phyloP scores from a whole-genome alignment of 2,888 invertebrate genomes.

The Sympetrum striolatum region DNA sequence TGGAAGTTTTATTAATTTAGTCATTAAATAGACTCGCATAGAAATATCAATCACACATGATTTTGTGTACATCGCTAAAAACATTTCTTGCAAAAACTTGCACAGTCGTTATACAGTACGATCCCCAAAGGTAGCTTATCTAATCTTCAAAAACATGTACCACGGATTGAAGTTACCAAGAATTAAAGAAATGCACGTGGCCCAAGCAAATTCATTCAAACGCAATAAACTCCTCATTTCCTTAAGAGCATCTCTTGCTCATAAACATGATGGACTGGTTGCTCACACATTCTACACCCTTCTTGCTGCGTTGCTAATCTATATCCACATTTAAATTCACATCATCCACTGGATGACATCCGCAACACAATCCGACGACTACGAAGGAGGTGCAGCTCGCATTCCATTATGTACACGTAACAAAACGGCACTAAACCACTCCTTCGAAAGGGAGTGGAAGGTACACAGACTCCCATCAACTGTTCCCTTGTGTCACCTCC shows the following conservation, averaged over 20 bases:
- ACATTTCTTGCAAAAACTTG: no score
- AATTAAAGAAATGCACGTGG: no score
- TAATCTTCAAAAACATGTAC: no score
- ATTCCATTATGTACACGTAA: background rate
- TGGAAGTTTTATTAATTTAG: no score
- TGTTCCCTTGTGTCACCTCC: background rate
- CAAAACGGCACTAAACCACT: background rate
- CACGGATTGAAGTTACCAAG: no score
- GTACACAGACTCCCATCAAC: constrained; percentile 2
- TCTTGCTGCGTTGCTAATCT: background rate
- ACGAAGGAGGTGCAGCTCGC: background rate
- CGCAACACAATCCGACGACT: background rate
- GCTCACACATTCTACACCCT: background rate
- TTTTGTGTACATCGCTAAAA: no score
- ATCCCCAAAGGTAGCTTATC: no score
- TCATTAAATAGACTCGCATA: no score
- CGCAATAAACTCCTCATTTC: background rate
- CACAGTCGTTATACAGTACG: no score
- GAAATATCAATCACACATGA: no score
- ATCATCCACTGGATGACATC: background rate
- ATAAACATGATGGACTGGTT: background rate
- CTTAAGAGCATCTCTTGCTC: no score
- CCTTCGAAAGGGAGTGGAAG: background rate
- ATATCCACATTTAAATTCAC: background rate
- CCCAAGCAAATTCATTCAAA: no score